Base-by-base conservation (phyloP, 2,113 vertebrate species). In the Gobio gobio region DNA sequence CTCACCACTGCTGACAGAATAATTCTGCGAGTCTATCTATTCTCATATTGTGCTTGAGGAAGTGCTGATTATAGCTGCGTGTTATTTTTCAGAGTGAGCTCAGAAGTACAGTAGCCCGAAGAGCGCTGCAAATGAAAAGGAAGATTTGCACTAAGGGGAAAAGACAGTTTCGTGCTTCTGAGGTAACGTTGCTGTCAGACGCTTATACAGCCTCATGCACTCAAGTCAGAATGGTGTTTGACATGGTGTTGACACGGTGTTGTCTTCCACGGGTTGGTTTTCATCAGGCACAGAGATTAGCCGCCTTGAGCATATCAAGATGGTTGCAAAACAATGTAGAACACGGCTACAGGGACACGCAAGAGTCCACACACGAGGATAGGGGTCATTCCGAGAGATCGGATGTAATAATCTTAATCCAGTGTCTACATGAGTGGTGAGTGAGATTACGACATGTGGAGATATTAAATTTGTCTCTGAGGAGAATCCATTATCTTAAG, bases 391-490 rank as follows among this genome's bases (percentile, higher is more conserved):
- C 29, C 26, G 29, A 13, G 29, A 33, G 75, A 78, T 78, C 58
- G 18, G 33, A 85, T 59, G 76, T 58, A 79, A 70, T 80, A 70
- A 85, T 80, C 75, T 85, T 85, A 85, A 85, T 85, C 76, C 77
- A 47, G 76, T 72, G 36, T 79, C 36, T 78, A 59, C 68, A 85
- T 80, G 84, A 72, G 51, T 85, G 58, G 22, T 79, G 77, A 43
- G 54, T 22, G 83, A 80, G 84, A 85, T 80, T 85, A 85, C 26
- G 43, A 76, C 76, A 72, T 85, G 76, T 73, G 51, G 72, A 79
- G 84, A 80, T 85, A 85, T 85, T 85, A 80, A 79, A 85, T 85
- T 80, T 73, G 84, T 80, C 84, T 79, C 76, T 85, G 49, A 85
- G 77, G 76, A 78, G 54, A 79, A 78, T 61, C 78, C 45, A 77